phyloP scores from a whole-genome alignment of 2,113 vertebrate genomes.

The Halcyon senegalensis region DNA sequence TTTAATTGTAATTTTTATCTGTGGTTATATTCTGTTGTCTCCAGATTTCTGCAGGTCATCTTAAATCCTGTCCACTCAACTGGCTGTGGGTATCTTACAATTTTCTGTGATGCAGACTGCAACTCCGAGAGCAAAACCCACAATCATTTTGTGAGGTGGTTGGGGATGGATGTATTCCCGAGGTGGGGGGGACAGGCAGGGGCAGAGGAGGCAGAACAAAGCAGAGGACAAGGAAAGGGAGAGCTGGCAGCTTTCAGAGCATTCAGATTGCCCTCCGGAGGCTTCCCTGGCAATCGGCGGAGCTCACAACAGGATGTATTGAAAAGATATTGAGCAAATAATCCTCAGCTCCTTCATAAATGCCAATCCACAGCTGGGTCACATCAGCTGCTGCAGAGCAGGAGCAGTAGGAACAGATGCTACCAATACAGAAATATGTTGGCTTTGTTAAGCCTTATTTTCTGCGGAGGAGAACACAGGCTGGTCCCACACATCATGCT shows the following conservation, averaged over 20 bases:
- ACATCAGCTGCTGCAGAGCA: conserved; percentile 41
- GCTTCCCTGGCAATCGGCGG: background rate
- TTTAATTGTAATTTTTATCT: conserved; percentile 29
- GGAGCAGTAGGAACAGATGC: conserved; percentile 14
- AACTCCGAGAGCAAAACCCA: conserved; percentile 2
- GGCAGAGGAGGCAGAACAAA: background rate
- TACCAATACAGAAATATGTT: background rate
- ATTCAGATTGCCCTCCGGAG: background rate
- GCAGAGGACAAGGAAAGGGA: background rate
- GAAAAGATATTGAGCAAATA: conserved; percentile 31
- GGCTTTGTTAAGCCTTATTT: background rate
- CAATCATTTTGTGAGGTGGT: background rate
- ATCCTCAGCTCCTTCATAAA: conserved; percentile 40
- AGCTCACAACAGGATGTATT: conserved; percentile 9
- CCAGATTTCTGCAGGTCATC: conserved; percentile 3
- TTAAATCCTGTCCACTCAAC: background rate
- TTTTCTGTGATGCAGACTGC: background rate
- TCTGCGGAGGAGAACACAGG: background rate
- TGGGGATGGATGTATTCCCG: background rate
- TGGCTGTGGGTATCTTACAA: background rate
- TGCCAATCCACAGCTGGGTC: conserved; percentile 42
- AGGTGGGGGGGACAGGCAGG: background rate
- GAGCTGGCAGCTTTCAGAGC: background rate
- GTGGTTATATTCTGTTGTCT: background rate
- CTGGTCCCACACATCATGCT: background rate